Percentiles rank a stretch among this genome's conserved stretches.
Conservation (phyloP, 2,797 vertebrate genomes). For the Tolypeutes matacus region DNA sequence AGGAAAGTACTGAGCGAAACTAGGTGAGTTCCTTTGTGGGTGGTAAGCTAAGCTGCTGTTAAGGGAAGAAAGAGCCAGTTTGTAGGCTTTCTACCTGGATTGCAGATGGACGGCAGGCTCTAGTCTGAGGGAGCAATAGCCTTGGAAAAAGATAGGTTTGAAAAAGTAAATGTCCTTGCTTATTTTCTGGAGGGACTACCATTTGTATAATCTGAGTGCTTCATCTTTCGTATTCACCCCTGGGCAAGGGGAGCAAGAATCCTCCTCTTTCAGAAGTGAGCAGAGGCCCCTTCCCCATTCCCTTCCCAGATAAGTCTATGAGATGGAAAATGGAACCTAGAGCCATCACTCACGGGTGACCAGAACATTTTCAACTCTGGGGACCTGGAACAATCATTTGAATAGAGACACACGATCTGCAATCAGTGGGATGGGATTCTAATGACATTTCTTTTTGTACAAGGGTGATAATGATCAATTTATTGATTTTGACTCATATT, state of each 20-base stretch:
- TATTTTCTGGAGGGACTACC: neutral
- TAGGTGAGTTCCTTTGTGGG: no score
- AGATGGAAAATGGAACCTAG: no score
- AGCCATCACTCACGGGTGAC: neutral
- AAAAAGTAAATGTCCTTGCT: neutral
- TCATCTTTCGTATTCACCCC: neutral
- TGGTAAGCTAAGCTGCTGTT: no score
- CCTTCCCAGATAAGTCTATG: no score
- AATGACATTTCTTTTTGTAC: neutral
- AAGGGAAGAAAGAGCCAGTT: no score
- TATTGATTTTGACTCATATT: neutral
- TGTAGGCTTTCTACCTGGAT: no score
- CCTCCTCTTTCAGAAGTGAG: neutral
- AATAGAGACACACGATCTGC: neutral
- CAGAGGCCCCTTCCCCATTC: neutral
- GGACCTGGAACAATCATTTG: no score
- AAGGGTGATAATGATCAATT: neutral
- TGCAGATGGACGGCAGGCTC: no score
- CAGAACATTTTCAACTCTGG: neutral
- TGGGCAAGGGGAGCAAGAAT: neutral
- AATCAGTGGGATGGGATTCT: no score
- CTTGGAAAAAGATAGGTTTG: neutral
- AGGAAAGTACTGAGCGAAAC: no score
- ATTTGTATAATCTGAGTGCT: neutral
- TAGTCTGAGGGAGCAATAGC: no score